Conservation (phyloP, 2,797 vertebrate species). For the Sebastes hopkinsi region DNA sequence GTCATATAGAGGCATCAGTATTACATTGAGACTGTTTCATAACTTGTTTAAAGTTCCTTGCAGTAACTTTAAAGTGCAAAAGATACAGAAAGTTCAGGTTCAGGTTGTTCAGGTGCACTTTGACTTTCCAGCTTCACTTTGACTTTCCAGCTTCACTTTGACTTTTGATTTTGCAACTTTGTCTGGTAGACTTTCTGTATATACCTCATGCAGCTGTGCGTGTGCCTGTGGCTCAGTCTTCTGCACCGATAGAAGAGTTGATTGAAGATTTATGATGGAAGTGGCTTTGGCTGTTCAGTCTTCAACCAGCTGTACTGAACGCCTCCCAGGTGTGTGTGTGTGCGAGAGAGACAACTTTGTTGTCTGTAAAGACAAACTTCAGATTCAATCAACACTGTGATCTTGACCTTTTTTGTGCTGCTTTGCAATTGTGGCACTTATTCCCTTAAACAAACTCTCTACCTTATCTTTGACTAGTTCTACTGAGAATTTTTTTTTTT, state of each 20-base stretch:
- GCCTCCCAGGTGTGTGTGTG: not conserved
- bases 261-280: constrained; percentile 34
- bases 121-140: not conserved
- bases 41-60: not conserved
- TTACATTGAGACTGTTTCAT: not conserved
- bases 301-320: not conserved
- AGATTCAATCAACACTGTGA: not conserved
- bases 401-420: not conserved
- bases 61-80: not conserved
- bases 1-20: not conserved
- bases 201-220: not conserved
- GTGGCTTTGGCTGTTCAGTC: constrained; percentile 11
- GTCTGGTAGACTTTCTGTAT: not conserved
- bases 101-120: not conserved
- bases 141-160: not conserved
- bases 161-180: not conserved
- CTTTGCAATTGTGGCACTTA: not conserved
- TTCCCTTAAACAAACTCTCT: not conserved
- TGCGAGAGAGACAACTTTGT: not conserved
- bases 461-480: no score
- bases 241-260: constrained; percentile 1
- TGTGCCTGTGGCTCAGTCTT: constrained; percentile 3
- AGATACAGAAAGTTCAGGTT: not conserved
- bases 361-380: not conserved
- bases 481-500: no score